Base-by-base conservation (phyloP, 1,140 invertebrate species). In the Neelides sp. region DNA sequence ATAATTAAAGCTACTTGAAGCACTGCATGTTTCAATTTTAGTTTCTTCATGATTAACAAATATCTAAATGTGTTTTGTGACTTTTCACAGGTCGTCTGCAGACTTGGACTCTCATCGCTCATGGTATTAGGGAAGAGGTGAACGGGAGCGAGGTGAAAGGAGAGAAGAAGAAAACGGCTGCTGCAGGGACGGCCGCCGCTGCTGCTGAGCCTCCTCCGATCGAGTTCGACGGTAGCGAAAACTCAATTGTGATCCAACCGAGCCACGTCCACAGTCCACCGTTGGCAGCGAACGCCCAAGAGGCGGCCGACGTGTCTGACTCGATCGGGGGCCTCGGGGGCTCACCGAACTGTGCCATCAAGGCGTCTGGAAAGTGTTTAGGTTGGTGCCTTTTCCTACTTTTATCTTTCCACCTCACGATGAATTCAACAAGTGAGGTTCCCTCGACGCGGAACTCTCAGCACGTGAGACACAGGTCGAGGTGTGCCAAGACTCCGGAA, bases 361-460 rank as follows among this genome's bases (percentile, higher is more conserved):
- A 52, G 49, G 32, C 45, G 42, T 49, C 49, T 32, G 59, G 59
- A 54, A 48, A 40, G 42, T 61, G 59, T 57, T 50, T 61, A 61
- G 59, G 59, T 61, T 61, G 57, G 59, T 61, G 57, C 57, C 57
- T 61, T 61, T 59, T 58, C 28, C 24, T 61, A 44, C 52, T 59
- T 41, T 35, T 52, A 26, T 10, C 43, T 45, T 4, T 27, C 23
- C 26, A 28, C 32, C 19, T 30, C 30, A 32, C n/a, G 7, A 32
- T 32, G n/a, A n/a, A 32, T 32, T 32, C 7, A 5, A n/a, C n/a
- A n/a, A n/a, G n/a, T n/a, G n/a, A n/a, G n/a, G n/a, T n/a, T n/a
- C n/a, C n/a, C n/a, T n/a, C n/a, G n/a, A n/a, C n/a, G n/a, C n/a
- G n/a, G n/a, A n/a, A n/a, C n/a, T n/a, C n/a, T n/a, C n/a, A n/a